Evolutionary conservation across 37 sponge, comb jelly and placozoan species (phyloP).

Genomic region (Halisarca cf. caerulea): DNA sequence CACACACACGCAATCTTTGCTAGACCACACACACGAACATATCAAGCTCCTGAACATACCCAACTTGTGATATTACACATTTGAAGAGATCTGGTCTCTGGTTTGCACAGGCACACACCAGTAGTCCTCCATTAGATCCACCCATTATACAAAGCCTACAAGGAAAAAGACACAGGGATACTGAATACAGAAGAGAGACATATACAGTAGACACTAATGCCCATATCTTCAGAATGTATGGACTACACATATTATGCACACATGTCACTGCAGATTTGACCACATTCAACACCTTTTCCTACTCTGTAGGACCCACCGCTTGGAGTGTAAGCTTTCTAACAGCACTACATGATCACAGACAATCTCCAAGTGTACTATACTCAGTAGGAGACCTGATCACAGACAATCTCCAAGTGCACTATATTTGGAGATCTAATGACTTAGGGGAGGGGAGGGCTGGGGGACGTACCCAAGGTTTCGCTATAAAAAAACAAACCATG

Average conservation of each 20-base stretch:
- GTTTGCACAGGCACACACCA: slow-evolving; percentile 95
- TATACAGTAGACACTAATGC: neutral
- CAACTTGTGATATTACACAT: slow-evolving; percentile 93
- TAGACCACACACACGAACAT: neutral
- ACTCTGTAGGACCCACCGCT: too few species aligned
- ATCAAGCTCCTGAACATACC: slow-evolving; percentile 63
- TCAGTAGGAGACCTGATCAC: too few species aligned
- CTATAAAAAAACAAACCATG: too few species aligned
- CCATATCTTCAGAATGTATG: neutral
- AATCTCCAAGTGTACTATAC: too few species aligned
- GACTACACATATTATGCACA: neutral
- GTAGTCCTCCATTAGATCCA: slow-evolving; percentile 97
- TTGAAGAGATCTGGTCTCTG: slow-evolving; percentile 95
- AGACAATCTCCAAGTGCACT: too few species aligned
- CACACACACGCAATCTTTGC: neutral
- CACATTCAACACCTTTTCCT: too few species aligned
- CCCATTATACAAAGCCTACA: slow-evolving; percentile 84
- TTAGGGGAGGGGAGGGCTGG: too few species aligned
- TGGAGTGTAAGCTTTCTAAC: too few species aligned
- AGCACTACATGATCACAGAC: too few species aligned
- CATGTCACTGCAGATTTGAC: too few species aligned
- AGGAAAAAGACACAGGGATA: neutral
- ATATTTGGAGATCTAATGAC: too few species aligned
- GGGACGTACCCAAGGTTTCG: too few species aligned
- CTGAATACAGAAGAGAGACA: neutral